These are phyloP conservation scores for Okamejei kenojei DNA, from an alignment of 2,797 vertebrate species.

Conservation along the genomic window DNA sequence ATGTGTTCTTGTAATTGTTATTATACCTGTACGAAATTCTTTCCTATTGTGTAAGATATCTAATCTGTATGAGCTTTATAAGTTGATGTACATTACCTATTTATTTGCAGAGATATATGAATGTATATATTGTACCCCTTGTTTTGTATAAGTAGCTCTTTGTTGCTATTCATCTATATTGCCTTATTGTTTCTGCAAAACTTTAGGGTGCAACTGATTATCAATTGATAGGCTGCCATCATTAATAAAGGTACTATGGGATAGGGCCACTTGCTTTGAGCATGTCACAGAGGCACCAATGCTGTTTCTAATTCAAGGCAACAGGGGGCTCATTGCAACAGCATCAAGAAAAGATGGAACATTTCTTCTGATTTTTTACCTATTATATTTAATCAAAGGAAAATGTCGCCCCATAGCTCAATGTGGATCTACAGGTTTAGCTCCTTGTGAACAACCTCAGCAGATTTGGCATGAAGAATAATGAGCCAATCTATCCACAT, in stretches of 20 bases:
- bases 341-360: neutral
- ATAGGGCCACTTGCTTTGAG: neutral
- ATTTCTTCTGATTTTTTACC: neutral
- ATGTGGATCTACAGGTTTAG: neutral
- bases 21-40: neutral
- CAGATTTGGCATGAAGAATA: neutral
- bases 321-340: neutral
- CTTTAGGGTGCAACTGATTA: slow-evolving; percentile 17
- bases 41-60: slow-evolving; percentile 1
- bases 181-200: slow-evolving; percentile 7
- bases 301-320: neutral
- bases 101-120: slow-evolving; percentile 12
- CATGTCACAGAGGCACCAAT: neutral
- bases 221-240: neutral
- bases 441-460: neutral
- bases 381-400: neutral
- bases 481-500: neutral
- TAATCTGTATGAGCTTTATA: neutral
- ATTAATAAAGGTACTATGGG: neutral
- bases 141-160: slow-evolving; percentile 7
- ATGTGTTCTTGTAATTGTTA: slow-evolving; percentile 22
- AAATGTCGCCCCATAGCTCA: neutral
- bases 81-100: slow-evolving; percentile 22
- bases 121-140: neutral
- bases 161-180: neutral